Evolutionary conservation across 92 coral and sea anemone species (phyloP), one percentile per base, ranked within the genome.

Genomic region (Montipora capitata): DNA sequence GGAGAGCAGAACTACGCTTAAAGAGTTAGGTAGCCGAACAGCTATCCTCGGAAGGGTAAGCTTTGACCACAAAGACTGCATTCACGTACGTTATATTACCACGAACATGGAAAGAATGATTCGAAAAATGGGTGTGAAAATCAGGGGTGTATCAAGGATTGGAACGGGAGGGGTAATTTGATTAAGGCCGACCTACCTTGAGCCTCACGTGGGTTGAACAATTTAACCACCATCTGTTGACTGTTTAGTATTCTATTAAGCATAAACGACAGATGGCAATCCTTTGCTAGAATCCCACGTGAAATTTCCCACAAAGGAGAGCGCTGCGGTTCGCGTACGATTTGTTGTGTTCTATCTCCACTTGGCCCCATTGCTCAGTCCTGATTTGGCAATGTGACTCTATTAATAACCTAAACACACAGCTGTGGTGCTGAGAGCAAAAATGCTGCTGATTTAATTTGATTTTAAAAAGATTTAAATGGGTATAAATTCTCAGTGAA

Each of bases 201-300:
- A 89, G 96, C 90, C 96, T 96, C 97, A 94, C 98, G 98, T 96
- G 98, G 96, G 92, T 90, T 86, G 91, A 94, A 96, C 96, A 93
- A 98, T 98, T 98, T 98, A 98, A 92, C 83, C 91, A 93, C 99
- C 99, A 98, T 98, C 99, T 98, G 99, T 95, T 94, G 97, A 93
- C 96, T 96, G 95, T 92, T 98, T 96, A 92, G 95, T 96, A 98
- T 98, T 98, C 98, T 98, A 96, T 98, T 98, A 94, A 92, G 94
- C 95, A 98, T 91, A 98, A 96, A 96, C 98, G 96, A 98, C 99
- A 98, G 99, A 98, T 98, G 99, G 88, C 89, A 82, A 87, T 82
- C 89, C 94, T 96, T 94, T 97, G 99, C 94, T 98, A 91, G 94
- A 94, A 98, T 98, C 98, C 99, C 99, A 98, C 96, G 97, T 92